phyloP scores from a whole-genome alignment of 2,113 vertebrate genomes.

The Phyllostomus hastatus region DNA sequence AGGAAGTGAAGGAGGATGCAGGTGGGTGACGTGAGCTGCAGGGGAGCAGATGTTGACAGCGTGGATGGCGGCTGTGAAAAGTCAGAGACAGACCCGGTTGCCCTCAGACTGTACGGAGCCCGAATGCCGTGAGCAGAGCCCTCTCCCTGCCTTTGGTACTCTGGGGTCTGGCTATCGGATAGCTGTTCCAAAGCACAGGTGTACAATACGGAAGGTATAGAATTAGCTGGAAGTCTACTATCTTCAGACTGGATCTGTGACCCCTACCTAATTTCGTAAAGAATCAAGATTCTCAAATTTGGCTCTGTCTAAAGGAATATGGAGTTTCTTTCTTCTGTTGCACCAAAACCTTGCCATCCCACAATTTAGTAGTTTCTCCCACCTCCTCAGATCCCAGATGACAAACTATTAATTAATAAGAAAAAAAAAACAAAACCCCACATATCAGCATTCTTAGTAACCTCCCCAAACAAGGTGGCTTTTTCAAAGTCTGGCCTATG shows the following conservation, averaged over 20 bases:
- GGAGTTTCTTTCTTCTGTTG: neutral
- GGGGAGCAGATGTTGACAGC: neutral
- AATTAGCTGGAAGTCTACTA: neutral
- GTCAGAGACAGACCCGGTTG: neutral
- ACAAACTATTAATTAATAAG: neutral
- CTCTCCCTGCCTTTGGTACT: neutral
- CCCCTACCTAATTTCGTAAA: neutral
- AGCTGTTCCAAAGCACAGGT: neutral
- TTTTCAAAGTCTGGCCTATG: neutral
- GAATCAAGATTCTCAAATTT: neutral
- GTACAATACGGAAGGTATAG: neutral
- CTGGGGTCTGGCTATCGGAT: neutral
- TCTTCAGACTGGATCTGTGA: neutral
- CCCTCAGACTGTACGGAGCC: neutral
- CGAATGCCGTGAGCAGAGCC: fast-evolving
- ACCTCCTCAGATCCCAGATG: neutral
- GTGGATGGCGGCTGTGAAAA: neutral
- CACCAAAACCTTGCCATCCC: neutral
- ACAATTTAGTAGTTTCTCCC: neutral
- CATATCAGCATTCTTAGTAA: neutral
- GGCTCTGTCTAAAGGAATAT: neutral
- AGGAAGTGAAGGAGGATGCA: neutral
- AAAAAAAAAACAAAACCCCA: too few species aligned
- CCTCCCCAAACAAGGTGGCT: neutral
- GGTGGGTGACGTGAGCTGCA: neutral